Base-by-base conservation (phyloP, 2,113 vertebrate species). In the western clawed frog (Xenopus tropicalis) region DNA sequence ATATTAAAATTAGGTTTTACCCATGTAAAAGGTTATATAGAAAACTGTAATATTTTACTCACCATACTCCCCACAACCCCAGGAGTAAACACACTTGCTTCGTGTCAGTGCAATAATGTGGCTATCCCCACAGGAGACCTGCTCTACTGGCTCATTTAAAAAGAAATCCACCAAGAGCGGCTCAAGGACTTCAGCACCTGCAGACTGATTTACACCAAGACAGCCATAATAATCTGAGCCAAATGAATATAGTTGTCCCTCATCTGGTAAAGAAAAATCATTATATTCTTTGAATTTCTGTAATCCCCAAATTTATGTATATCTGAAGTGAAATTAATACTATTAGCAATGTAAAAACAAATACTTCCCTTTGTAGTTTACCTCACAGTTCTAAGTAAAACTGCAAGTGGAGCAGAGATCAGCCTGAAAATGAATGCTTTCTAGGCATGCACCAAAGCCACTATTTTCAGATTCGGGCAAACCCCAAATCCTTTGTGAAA, bases 11-110 rank as follows among this genome's bases (percentile, higher is more conserved):
- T 22, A 66, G 22, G 22, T 16, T 54, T n/a, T 54, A 3, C 9
- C 19, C 16, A 54, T 3, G 12, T 54, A 1, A 66, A 5, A 48
- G 2, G 16, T 54, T 17, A 19, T 13, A 54, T 9, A 54, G 8
- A n/a, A n/a, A 54, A 54, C 46, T 48, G 16, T 1, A 5, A 5
- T 54, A 1, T 54, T n/a, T 29, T 10, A 85, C 84, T 61, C 87
- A 96, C 97, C 96, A 0, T 98, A 94, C 78, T 99, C 97, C 44
- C 97, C 97, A 65, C 95, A 98, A 82, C 97, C 97, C 97, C 97
- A 99, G 0, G 97, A 94, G 83, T 89, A 99, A 64, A 99, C 93
- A 42, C 93, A 90, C 72, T 91, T 91, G 67, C 78, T 90, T 67
- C 94, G 93, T 52, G 95, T 96, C 80, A 99, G 85, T 44, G 94